Conservation (phyloP, 1,140 invertebrate genomes). For the Aphidius gifuensis region DNA sequence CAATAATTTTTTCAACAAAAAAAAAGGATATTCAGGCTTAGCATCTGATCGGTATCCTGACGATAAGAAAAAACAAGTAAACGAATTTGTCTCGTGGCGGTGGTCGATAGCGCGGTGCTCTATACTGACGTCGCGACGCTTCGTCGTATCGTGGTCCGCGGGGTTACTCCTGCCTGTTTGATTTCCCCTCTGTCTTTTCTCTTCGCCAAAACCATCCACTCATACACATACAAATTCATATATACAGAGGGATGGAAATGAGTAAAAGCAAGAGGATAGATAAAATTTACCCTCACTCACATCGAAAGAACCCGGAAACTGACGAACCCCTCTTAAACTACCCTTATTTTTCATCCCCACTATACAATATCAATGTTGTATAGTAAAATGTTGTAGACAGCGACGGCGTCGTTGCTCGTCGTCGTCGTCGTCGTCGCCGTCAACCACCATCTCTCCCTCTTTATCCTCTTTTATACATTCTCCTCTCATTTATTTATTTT, state of each 20-base stretch:
- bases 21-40: not conserved
- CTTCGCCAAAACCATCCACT: constrained; percentile 1
- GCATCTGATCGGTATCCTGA: not conserved
- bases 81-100: constrained; percentile 37
- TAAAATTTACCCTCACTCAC: constrained; percentile 30
- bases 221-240: too few relatives aligned
- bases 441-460: constrained; percentile 6
- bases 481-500: not conserved
- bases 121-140: constrained; percentile 51
- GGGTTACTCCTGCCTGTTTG: constrained; percentile 29
- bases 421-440: not conserved
- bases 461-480: not conserved
- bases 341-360: constrained; percentile 42
- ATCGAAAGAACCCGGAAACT: constrained; percentile 51
- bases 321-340: constrained; percentile 43
- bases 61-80: not conserved
- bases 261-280: too few relatives aligned
- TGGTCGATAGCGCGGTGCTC: constrained; percentile 53
- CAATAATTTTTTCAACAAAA: not conserved
- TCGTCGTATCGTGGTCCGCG: constrained; percentile 45
- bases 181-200: constrained; percentile 16
- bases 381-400: not conserved
- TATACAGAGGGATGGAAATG: too few relatives aligned
- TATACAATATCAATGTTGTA: not conserved
- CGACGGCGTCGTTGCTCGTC: constrained; percentile 10